Percentiles rank a stretch among this genome's conserved stretches.
phyloP scores from a whole-genome alignment of 2,797 vertebrate species.

The Perodicticus potto region DNA sequence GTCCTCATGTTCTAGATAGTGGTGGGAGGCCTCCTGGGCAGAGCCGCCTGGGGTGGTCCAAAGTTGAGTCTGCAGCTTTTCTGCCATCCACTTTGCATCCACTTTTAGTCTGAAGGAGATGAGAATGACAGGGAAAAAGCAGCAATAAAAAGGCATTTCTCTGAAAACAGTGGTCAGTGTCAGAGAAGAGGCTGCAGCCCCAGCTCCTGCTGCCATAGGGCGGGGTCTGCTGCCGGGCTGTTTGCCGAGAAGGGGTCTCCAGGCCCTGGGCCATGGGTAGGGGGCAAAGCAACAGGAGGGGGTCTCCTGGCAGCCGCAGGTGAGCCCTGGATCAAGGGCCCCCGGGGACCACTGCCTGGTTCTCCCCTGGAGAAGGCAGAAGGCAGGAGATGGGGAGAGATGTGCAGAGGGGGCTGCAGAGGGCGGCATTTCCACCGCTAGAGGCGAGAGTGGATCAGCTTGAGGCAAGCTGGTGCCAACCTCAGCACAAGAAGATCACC shows the following conservation, averaged over 20 bases:
- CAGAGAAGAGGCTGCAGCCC: no score
- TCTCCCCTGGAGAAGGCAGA: background rate
- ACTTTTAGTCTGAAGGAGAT: background rate
- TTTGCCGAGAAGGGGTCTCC: no score
- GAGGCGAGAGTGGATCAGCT: background rate
- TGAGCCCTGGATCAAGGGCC: background rate
- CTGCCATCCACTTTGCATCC: rapidly evolving
- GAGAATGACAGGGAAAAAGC: background rate
- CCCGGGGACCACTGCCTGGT: background rate
- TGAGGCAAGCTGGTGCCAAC: background rate
- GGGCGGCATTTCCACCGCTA: background rate
- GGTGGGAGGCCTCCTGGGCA: rapidly evolving
- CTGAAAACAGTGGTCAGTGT: background rate
- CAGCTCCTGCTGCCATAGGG: background rate
- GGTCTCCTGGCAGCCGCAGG: background rate
- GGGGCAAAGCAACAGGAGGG: background rate
- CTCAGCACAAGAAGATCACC: background rate
- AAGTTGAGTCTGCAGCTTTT: rapidly evolving
- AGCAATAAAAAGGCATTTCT: background rate
- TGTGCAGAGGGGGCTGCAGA: background rate
- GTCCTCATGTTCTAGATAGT: rapidly evolving
- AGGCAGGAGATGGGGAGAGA: background rate
- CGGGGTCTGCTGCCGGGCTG: no score
- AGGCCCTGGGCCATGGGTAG: background rate
- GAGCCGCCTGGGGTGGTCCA: no score